Evolutionary conservation across 2,797 vertebrate genomes (phyloP).

Genomic region (Aulostomus chinensis): DNA sequence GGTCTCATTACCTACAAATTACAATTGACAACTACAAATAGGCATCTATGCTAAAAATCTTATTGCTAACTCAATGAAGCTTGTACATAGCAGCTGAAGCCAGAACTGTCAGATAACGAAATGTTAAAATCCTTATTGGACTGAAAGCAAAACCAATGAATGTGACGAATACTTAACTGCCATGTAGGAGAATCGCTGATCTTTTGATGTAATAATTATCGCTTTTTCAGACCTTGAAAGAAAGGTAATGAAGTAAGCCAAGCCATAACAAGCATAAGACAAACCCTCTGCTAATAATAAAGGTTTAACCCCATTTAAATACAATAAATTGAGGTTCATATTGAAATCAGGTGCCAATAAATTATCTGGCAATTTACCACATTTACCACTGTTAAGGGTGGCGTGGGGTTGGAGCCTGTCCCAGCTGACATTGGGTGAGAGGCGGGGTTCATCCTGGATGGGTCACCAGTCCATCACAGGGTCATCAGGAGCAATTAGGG

Average conservation of each 20-base stretch:
- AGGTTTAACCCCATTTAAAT: too few species aligned
- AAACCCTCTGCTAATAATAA: too few species aligned
- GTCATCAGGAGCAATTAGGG: too few species aligned
- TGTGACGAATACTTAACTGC: too few species aligned
- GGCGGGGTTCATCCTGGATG: too few species aligned
- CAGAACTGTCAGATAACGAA: conserved; percentile 5
- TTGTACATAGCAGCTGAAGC: conserved; percentile 34
- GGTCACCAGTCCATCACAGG: too few species aligned
- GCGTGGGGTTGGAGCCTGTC: too few species aligned
- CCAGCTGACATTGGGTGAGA: too few species aligned
- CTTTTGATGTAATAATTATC: neutral
- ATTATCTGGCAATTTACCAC: conserved; percentile 17
- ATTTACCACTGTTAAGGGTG: too few species aligned
- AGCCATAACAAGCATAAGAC: neutral
- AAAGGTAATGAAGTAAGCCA: neutral
- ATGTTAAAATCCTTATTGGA: conserved; percentile 6
- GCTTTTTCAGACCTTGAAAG: neutral
- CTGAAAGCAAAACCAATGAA: conserved; percentile 2
- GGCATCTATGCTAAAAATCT: conserved; percentile 22
- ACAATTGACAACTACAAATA: conserved; percentile 21
- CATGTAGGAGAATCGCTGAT: conserved; percentile 2
- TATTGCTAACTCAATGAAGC: conserved; percentile 47
- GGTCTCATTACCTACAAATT: conserved; percentile 14
- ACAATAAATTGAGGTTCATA: too few species aligned
- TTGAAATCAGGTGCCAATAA: neutral